Evolutionary conservation across 2,888 invertebrate genomes (phyloP).

Genomic region (Ochropleura leucogaster): DNA sequence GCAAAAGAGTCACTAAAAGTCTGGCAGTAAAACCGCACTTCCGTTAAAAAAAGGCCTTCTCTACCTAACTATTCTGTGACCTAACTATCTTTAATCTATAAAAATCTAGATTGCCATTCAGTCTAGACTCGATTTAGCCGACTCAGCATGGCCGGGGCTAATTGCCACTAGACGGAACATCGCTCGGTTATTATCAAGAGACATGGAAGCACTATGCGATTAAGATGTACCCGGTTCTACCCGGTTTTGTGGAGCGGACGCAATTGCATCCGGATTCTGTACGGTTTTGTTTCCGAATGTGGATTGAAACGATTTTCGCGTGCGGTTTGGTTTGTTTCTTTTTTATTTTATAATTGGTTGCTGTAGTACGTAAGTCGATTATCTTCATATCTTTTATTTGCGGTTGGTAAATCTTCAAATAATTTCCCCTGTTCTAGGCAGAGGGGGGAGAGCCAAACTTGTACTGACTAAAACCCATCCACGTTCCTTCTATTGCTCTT

Average conservation of each 20-base stretch:
- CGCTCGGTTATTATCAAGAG: conserved; percentile 62
- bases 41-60: conserved; percentile 7
- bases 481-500: too few relatives aligned
- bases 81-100: conserved; percentile 61
- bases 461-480: too few relatives aligned
- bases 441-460: too few relatives aligned
- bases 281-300: conserved; percentile 35
- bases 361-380: too few relatives aligned
- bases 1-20: too few relatives aligned
- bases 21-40: too few relatives aligned
- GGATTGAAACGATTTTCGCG: conserved; percentile 19
- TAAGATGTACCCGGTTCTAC: conserved; percentile 55
- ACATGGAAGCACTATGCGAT: conserved; percentile 61
- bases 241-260: conserved; percentile 39
- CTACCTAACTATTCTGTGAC: conserved; percentile 9
- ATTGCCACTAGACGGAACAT: conserved; percentile 64
- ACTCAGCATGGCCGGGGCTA: conserved; percentile 59
- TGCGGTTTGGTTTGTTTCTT: not conserved
- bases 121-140: conserved; percentile 62
- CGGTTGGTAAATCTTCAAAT: too few relatives aligned
- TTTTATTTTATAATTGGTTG: not conserved
- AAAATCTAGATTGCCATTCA: conserved; percentile 63
- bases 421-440: too few relatives aligned
- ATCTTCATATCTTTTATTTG: too few relatives aligned
- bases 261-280: conserved; percentile 42